Percentiles rank a stretch among this genome's conserved stretches.
Conservation (phyloP, 2,113 vertebrate species). For the Chiloscyllium plagiosum region DNA sequence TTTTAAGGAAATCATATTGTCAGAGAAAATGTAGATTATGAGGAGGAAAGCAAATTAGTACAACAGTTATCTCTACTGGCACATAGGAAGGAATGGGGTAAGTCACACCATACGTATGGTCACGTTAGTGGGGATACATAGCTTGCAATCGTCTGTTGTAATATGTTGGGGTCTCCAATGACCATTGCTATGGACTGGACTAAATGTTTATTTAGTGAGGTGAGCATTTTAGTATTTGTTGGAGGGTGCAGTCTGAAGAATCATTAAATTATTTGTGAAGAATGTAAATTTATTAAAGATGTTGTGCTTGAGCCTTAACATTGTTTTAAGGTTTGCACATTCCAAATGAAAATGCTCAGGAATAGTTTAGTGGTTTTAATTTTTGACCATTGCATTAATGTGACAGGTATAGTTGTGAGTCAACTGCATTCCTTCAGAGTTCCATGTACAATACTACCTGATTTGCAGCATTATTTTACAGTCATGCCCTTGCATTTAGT, state of each 20-base stretch:
- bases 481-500: not conserved
- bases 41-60: not conserved
- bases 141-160: not conserved
- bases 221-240: not conserved
- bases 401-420: not conserved
- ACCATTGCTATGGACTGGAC: not conserved
- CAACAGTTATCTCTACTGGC: not conserved
- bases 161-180: not conserved
- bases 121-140: not conserved
- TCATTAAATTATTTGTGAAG: not conserved
- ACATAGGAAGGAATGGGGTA: not conserved
- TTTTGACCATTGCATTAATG: not conserved
- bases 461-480: not conserved
- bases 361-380: not conserved
- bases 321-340: not conserved
- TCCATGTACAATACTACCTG: not conserved
- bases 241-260: not conserved
- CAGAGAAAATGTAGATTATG: not conserved
- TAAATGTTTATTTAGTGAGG: not conserved
- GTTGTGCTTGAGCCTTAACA: too few relatives aligned
- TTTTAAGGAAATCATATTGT: not conserved
- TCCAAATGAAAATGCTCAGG: not conserved
- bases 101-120: not conserved
- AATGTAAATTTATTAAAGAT: not conserved
- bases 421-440: not conserved